phyloP scores from a whole-genome alignment of 2,113 vertebrate species.

The Sapayoa aenigma region DNA sequence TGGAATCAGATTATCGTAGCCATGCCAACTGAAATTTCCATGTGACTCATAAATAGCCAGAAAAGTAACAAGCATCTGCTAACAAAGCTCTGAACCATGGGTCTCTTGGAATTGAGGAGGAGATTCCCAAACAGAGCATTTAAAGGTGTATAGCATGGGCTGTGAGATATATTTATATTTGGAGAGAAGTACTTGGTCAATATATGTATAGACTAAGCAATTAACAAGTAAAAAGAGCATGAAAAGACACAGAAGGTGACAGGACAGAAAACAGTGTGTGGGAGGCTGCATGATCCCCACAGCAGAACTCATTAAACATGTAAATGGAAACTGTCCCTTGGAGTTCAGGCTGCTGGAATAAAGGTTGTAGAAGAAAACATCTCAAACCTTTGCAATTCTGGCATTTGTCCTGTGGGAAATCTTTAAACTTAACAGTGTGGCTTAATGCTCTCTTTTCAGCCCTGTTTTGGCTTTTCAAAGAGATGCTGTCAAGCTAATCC shows the following conservation, averaged over 20 bases:
- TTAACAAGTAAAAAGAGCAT: background rate
- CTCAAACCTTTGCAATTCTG: background rate
- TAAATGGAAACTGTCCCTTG: background rate
- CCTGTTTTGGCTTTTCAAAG: background rate
- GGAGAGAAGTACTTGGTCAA: background rate
- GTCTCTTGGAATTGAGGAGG: rapidly evolving
- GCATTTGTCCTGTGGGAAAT: background rate
- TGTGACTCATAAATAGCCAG: background rate
- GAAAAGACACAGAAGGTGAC: background rate
- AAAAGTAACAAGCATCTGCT: background rate
- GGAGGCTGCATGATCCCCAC: background rate
- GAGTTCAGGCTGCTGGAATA: background rate
- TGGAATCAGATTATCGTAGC: rapidly evolving
- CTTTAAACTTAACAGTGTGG: background rate
- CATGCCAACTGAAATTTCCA: background rate
- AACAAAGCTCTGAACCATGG: background rate
- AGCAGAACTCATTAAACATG: background rate
- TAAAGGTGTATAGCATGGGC: background rate
- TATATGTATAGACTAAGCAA: background rate
- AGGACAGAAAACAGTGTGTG: background rate
- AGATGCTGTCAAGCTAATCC: background rate
- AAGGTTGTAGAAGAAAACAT: background rate
- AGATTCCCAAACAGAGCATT: background rate
- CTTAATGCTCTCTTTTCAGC: background rate
- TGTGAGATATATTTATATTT: background rate